These are phyloP conservation scores for Branchinecta lynchi DNA, from an alignment of 1,140 invertebrate genomes.

Conservation along the genomic window DNA sequence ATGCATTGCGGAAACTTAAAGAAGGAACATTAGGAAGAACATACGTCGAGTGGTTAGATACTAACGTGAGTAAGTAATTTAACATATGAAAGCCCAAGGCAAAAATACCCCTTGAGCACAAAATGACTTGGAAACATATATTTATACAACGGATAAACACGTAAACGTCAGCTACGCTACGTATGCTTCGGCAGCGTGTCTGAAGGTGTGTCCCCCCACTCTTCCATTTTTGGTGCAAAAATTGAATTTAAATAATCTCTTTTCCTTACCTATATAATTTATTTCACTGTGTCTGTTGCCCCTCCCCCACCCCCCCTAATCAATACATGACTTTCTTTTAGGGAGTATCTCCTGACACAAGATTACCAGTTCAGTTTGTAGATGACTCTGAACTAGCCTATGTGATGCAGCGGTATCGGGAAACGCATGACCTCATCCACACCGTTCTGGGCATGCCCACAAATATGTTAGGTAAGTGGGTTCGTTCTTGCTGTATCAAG, in stretches of 20 bases:
- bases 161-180: no score
- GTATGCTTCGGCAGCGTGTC: no score
- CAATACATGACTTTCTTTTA: slow-evolving; percentile 32
- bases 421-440: slow-evolving; percentile 90
- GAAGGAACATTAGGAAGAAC: slow-evolving; percentile 62
- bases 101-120: no score
- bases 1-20: slow-evolving; percentile 50
- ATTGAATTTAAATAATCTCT: slow-evolving; percentile 16
- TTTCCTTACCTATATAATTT: slow-evolving; percentile 1
- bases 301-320: background rate
- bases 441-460: slow-evolving; percentile 81
- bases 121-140: no score
- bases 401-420: slow-evolving; percentile 90
- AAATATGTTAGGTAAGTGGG: slow-evolving; percentile 67
- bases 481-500: no score
- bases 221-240: slow-evolving; percentile 17
- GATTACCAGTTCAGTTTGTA: slow-evolving; percentile 74
- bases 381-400: slow-evolving; percentile 81
- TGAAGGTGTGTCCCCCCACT: no score
- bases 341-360: slow-evolving; percentile 82
- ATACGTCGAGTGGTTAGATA: slow-evolving; percentile 64
- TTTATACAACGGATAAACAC: background rate
- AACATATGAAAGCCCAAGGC: no score
- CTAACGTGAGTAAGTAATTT: slow-evolving; percentile 42
- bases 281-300: background rate